Evolutionary conservation across 2,888 invertebrate species (phyloP).

Genomic region (Limnephilus marmoratus): DNA sequence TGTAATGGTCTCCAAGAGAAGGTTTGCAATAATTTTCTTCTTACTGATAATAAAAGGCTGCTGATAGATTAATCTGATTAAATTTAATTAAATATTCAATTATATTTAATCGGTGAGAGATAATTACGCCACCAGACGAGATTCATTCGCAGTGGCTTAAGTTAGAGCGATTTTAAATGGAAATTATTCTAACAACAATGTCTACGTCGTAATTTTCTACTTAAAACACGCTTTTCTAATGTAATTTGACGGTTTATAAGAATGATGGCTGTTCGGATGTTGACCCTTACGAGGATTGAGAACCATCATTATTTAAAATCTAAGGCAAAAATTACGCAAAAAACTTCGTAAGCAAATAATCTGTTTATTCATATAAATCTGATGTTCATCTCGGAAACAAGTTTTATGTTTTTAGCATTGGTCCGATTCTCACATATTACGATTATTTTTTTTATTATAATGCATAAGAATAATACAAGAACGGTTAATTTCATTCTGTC

Average conservation of each 20-base stretch:
- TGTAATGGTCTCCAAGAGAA: neutral
- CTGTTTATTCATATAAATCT: no score
- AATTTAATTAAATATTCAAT: constrained; percentile 32
- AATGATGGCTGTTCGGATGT: neutral
- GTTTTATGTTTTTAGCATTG: neutral
- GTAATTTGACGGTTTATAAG: neutral
- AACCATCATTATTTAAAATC: neutral
- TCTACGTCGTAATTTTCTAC: neutral
- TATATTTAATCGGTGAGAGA: constrained; percentile 26
- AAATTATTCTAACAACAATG: neutral
- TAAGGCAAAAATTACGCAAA: no score
- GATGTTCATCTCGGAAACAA: neutral
- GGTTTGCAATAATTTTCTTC: neutral
- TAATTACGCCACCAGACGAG: constrained; percentile 14
- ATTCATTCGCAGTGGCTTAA: neutral
- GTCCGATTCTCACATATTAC: no score
- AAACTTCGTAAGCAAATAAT: neutral
- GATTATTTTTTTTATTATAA: no score
- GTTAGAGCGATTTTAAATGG: neutral
- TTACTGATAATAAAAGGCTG: neutral
- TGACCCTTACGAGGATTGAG: neutral
- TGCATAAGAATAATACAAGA: no score
- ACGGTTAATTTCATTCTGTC: no score
- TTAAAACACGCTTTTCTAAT: constrained; percentile 6
- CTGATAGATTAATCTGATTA: constrained; percentile 25